Base-by-base conservation (phyloP, 2,888 invertebrate genomes). In the Andrena chrysosceles region DNA sequence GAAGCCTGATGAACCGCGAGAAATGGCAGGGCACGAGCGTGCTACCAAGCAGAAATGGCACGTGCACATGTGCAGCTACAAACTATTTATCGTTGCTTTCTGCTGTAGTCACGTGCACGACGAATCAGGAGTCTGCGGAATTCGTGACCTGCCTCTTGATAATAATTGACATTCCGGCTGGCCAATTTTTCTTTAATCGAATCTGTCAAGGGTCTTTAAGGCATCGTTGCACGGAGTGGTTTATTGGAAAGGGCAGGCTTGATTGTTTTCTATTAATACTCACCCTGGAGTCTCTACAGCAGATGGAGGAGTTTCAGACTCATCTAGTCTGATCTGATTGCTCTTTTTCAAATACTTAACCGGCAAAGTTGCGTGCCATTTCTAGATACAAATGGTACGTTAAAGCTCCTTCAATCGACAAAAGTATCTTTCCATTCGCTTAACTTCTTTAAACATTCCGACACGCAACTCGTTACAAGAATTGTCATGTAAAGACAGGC, bases 11-110 rank as follows among this genome's bases (percentile, higher is more conserved):
- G 20, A 54, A 52, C 10, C 8, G 52, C 23, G n/a, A 63, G 42
- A 66, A 75, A 66, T 70, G 8, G 33, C 49, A 31, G 60, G 29
- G 4, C 16, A 48, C 42, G 42, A 29, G 60, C 31, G 52, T n/a
- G 20, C 35, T n/a, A 31, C 70, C 8, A 29, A 33, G 56, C 42
- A 74, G 26, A 26, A 75, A 29, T 23, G 60, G 26, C 73, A 68
- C 72, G 70, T 67, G 48, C 54, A 64, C 49, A 62, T n/a, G 33
- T 33, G 33, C 72, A 54, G 23, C 67, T 77, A 66, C 59, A 48
- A 72, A 70, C 52, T 70, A 77, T 77, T 74, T 71, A 71, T 68
- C 54, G 56, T 49, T 13, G 63, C 33, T 69, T 79, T 76, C 49
- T 13, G 33, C 29, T 7, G n/a, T 13, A n/a, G 26, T 71, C 73